Evolutionary conservation across 2,888 invertebrate species (phyloP).

Genomic region (Hyppa rectilinea): DNA sequence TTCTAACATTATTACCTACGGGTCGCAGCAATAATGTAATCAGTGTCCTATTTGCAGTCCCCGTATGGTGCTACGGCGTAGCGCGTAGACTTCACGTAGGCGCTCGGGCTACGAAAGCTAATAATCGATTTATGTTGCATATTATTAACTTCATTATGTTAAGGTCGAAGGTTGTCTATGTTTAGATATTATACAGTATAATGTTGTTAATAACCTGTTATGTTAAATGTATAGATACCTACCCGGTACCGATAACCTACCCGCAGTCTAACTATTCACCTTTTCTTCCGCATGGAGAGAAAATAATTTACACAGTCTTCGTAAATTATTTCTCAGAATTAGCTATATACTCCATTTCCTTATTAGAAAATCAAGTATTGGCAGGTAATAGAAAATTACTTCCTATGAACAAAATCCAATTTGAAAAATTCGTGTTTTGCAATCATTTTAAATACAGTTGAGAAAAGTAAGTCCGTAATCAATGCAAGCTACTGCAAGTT

Average conservation of each 20-base stretch:
- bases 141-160: neutral
- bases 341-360: neutral
- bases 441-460: slow-evolving; percentile 10
- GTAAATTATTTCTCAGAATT: neutral
- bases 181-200: neutral
- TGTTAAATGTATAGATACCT: no score
- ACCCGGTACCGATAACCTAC: no score
- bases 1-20: neutral
- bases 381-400: slow-evolving; percentile 3
- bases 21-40: neutral
- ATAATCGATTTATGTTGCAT: neutral
- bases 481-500: slow-evolving; percentile 25
- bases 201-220: no score
- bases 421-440: slow-evolving; percentile 5
- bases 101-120: slow-evolving; percentile 20
- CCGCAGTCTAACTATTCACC: no score
- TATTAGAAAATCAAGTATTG: slow-evolving; percentile 1
- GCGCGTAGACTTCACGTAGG: slow-evolving; percentile 44
- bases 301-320: neutral
- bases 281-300: neutral
- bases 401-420: slow-evolving; percentile 1
- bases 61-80: slow-evolving; percentile 43
- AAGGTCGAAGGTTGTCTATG: neutral
- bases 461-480: slow-evolving; percentile 15
- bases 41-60: slow-evolving; percentile 16